Percentiles rank a stretch among this genome's conserved stretches.
Evolutionary conservation across 2,888 invertebrate species (phyloP).

Genomic region (Pharmacophagus antenor): DNA sequence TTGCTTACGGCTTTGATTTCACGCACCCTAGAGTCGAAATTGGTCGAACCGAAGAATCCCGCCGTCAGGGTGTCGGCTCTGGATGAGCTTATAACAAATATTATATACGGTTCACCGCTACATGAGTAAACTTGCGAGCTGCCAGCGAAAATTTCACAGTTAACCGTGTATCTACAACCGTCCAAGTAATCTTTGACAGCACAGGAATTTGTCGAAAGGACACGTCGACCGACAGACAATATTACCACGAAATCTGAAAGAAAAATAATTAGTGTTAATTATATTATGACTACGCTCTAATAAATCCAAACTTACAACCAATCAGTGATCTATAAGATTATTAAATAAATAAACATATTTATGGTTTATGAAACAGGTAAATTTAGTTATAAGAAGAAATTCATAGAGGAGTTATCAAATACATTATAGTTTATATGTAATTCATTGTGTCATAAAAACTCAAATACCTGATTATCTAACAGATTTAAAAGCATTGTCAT

Average conservation of each 20-base stretch:
- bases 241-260: constrained; percentile 40
- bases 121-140: constrained; percentile 46
- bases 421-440: no score
- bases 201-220: constrained; percentile 40
- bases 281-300: background rate
- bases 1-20: constrained; percentile 46
- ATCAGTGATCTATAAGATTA: background rate
- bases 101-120: constrained; percentile 45
- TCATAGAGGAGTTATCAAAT: no score
- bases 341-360: no score
- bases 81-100: constrained; percentile 49
- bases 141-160: constrained; percentile 47
- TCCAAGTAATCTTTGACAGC: constrained; percentile 32
- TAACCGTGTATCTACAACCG: constrained; percentile 51
- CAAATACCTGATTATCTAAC: no score
- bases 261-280: constrained; percentile 13
- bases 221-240: constrained; percentile 29
- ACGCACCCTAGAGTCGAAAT: constrained; percentile 63
- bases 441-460: no score
- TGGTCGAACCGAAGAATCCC: constrained; percentile 61
- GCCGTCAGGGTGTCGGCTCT: constrained; percentile 39
- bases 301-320: background rate
- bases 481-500: no score
- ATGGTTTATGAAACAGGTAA: no score
- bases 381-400: no score